phyloP scores from a whole-genome alignment of 64 coral and sea anemone genomes.

The Pocillopora damicornis region DNA sequence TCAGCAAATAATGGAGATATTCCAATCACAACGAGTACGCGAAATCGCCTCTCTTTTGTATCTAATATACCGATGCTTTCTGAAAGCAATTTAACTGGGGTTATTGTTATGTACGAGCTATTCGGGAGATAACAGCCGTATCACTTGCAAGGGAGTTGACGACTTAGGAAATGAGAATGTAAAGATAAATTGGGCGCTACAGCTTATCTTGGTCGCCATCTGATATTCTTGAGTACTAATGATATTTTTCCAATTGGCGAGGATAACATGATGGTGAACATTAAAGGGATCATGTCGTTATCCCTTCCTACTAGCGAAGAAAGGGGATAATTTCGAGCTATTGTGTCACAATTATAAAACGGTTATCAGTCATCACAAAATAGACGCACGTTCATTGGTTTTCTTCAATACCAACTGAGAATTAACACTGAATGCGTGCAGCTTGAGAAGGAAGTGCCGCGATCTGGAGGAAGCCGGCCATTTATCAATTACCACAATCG shows the following conservation, averaged over 20 bases:
- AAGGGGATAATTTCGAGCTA: background rate
- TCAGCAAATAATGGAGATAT: background rate
- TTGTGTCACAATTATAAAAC: background rate
- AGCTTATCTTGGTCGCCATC: slow-evolving; percentile 19
- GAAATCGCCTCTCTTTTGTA: background rate
- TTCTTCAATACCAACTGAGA: background rate
- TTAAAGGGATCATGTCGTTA: background rate
- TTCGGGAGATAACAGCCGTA: background rate
- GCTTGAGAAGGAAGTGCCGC: background rate
- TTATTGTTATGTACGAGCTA: background rate
- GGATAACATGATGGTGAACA: slow-evolving; percentile 14
- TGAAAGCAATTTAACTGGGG: background rate
- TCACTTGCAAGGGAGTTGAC: slow-evolving; percentile 8
- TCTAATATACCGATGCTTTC: background rate
- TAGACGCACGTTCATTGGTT: background rate
- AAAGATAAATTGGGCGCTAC: background rate
- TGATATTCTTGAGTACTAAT: slow-evolving; percentile 3
- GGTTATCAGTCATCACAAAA: background rate
- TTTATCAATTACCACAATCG: background rate
- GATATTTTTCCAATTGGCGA: background rate
- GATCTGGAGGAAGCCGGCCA: background rate
- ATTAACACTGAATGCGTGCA: slow-evolving; percentile 2
- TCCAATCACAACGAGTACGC: background rate
- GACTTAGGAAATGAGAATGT: slow-evolving; percentile 16
- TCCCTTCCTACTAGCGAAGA: background rate